These are phyloP conservation scores for Parazoanthus darwini DNA, from an alignment of 92 coral and sea anemone species.

Conservation along the genomic window DNA sequence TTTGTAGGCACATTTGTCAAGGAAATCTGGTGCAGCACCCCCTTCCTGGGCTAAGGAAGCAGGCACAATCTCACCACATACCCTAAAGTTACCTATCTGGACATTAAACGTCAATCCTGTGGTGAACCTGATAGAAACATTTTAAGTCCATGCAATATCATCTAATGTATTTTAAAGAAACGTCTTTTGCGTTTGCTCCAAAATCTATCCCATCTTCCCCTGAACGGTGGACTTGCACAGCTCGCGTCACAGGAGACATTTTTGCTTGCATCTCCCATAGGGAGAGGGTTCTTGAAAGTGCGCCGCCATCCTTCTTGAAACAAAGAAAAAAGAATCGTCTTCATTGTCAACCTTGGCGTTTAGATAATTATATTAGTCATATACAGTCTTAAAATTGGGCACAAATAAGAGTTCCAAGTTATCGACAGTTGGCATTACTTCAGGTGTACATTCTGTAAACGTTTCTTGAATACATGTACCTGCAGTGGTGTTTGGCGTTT, in stretches of 20 bases:
- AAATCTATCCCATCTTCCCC: conserved; percentile 51
- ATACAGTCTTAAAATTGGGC: neutral
- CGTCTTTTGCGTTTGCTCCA: conserved; percentile 52
- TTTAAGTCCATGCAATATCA: conserved; percentile 28
- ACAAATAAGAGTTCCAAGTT: too few relatives aligned
- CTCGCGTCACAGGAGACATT: conserved; percentile 30
- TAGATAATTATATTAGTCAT: conserved; percentile 22
- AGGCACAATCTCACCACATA: conserved; percentile 51
- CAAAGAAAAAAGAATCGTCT: conserved; percentile 29
- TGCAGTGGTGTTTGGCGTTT: too few relatives aligned
- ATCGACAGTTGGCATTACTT: too few relatives aligned
- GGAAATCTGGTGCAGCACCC: too few relatives aligned
- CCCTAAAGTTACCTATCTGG: conserved; percentile 39
- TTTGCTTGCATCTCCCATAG: conserved; percentile 47
- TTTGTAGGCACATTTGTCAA: too few relatives aligned
- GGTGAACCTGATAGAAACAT: conserved; percentile 47
- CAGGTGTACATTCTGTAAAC: too few relatives aligned
- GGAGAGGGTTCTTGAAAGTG: conserved; percentile 47
- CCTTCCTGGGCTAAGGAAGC: conserved; percentile 32
- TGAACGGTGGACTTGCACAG: conserved; percentile 39
- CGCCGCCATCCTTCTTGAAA: conserved; percentile 28
- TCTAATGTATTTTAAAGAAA: conserved; percentile 7
- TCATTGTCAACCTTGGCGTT: conserved; percentile 29
- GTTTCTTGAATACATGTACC: too few relatives aligned
- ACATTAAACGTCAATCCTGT: conserved; percentile 35